Percentiles rank a stretch among this genome's conserved stretches.
Conservation (phyloP, 2,797 vertebrate genomes). For the Novumbra hubbsi region DNA sequence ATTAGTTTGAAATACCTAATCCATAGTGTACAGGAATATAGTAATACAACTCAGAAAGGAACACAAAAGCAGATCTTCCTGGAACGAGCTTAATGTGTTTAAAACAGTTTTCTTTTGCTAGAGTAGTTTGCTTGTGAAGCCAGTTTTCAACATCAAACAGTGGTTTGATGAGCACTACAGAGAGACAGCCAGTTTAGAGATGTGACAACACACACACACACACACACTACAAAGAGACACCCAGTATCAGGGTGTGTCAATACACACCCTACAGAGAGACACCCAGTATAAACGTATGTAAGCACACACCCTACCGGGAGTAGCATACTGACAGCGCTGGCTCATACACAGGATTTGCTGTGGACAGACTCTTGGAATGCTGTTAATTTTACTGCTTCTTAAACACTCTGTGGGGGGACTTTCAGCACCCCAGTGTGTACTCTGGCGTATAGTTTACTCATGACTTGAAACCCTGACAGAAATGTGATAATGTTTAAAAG, state of each 20-base stretch:
- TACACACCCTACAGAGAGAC: not conserved
- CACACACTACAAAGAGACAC: not conserved
- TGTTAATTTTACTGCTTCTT: constrained; percentile 5
- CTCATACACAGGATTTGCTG: not conserved
- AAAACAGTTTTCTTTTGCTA: no score
- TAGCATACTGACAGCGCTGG: not conserved
- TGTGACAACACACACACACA: constrained; percentile 6
- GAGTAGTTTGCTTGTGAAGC: not conserved
- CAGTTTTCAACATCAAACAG: constrained; percentile 28
- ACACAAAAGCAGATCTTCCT: not conserved
- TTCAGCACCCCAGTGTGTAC: not conserved
- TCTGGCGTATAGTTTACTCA: not conserved
- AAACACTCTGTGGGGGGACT: constrained; percentile 1
- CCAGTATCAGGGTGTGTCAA: no score
- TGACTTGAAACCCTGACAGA: not conserved
- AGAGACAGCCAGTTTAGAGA: not conserved
- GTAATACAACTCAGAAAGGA: no score
- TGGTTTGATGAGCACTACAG: not conserved
- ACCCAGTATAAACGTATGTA: no score
- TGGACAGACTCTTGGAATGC: not conserved
- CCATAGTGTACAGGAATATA: no score
- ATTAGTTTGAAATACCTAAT: no score
- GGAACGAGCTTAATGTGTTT: not conserved
- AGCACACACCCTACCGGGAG: not conserved
- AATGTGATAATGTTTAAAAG: not conserved